Evolutionary conservation across 2,113 vertebrate genomes (phyloP).

Genomic region (Prinia subflava): DNA sequence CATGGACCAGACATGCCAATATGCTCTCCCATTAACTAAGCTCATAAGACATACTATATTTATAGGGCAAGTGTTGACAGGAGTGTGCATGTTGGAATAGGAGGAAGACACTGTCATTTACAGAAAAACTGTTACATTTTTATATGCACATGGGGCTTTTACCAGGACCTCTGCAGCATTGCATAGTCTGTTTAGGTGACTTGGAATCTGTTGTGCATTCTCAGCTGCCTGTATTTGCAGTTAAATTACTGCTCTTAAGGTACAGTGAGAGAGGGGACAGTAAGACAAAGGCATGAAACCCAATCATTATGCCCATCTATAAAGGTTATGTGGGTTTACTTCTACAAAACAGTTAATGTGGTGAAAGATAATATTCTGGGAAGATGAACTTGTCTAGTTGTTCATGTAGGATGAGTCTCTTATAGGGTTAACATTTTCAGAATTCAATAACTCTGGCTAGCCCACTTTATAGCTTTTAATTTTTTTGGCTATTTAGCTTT

Average conservation of each 20-base stretch:
- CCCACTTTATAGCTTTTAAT: not conserved
- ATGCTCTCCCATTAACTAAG: not conserved
- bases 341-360: not conserved
- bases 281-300: not conserved
- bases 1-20: not conserved
- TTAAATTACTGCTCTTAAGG: not conserved
- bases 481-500: not conserved
- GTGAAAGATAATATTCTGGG: not conserved
- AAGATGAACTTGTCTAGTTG: not conserved
- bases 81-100: not conserved
- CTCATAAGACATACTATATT: not conserved
- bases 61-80: not conserved
- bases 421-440: not conserved
- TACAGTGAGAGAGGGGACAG: not conserved
- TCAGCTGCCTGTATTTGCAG: not conserved
- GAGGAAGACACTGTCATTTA: not conserved
- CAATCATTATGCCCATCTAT: not conserved
- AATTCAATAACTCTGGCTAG: not conserved
- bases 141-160: not conserved
- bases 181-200: not conserved
- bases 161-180: not conserved
- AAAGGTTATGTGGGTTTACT: not conserved
- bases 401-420: not conserved
- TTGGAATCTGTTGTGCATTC: not conserved
- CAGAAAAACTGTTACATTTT: not conserved